Evolutionary conservation across 2,113 vertebrate genomes (phyloP), one percentile per base, ranked within the genome.

Genomic region (Saguinus midas): DNA sequence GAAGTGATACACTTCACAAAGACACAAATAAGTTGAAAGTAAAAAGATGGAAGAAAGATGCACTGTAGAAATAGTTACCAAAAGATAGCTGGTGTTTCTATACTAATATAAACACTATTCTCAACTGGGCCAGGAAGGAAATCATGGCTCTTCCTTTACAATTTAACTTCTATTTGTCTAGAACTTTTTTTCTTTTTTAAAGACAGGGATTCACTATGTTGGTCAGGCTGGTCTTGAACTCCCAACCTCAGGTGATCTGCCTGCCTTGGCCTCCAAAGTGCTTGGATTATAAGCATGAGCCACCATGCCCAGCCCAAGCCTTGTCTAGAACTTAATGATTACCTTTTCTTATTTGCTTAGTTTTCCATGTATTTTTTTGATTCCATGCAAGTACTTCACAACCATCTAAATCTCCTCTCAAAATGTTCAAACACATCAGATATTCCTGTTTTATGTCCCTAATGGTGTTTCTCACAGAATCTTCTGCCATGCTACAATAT

Each of bases 281-380:
- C 48, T 48, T 48, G 48, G 48, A 48, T 48, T 48, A 48, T 11
- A 48, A 11, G 48, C 11, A 12, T 48, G 48, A 48, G 48, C 48
- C 11, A 48, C 48, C 48, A 48, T 48, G 10, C 48, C 48, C 1
- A 2, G 48, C 48, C 48, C 48, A 48, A 48, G 48, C 48, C 48
- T 92, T 79, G 18, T 89, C 20, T 64, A 88, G 78, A 94, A 64
- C 18, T n/a, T 92, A 84, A 73, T 84, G 61, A 7, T 73, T 91
- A 23, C 72, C 25, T 87, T 92, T 87, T 72, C 57, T 83, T 88
- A 78, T 84, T 88, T 96, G 35, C 29, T 83, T 91, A 80, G 73
- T 57, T 95, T 88, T 83, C 43, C 55, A 61, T 29, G n/a, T 92
- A 70, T 79, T 88, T 73, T 61, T 32, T 64, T 82, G 32, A 84